These are phyloP conservation scores for Hemiscyllium ocellatum DNA, from an alignment of 2,113 vertebrate species.

Conservation along the genomic window DNA sequence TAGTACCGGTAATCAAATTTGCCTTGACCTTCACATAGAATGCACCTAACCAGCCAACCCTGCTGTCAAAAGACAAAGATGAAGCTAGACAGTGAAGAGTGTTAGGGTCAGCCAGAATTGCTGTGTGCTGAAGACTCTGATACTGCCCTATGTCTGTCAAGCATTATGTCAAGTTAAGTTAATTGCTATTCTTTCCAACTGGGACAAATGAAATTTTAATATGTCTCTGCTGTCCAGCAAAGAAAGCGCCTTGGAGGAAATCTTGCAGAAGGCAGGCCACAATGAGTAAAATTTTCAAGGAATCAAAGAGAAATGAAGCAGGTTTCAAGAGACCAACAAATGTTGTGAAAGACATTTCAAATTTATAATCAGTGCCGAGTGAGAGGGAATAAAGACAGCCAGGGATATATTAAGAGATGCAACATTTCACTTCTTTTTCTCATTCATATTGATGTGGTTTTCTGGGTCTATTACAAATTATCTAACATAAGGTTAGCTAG, in stretches of 20 bases:
- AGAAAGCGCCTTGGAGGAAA: neutral
- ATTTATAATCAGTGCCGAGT: neutral
- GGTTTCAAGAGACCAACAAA: neutral
- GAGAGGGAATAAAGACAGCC: neutral
- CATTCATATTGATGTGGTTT: neutral
- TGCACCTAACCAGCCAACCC: neutral
- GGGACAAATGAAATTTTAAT: neutral
- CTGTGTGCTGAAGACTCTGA: neutral
- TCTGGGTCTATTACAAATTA: neutral
- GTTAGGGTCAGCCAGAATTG: neutral
- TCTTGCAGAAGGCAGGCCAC: neutral
- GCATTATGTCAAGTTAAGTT: neutral
- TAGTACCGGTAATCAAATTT: neutral
- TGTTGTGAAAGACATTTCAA: constrained; percentile 11
- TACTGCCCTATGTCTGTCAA: neutral
- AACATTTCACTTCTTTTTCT: constrained; percentile 17
- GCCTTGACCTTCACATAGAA: neutral
- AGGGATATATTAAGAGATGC: neutral
- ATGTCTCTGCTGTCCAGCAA: neutral
- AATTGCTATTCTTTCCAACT: neutral
- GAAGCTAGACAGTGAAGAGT: neutral
- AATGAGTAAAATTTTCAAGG: neutral
- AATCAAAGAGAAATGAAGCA: neutral
- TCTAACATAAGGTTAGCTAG: neutral
- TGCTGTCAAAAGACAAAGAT: neutral